Percentiles rank a stretch among this genome's conserved stretches.
Conservation (phyloP, 2,888 invertebrate species). For the Auanema freiburgensis region DNA sequence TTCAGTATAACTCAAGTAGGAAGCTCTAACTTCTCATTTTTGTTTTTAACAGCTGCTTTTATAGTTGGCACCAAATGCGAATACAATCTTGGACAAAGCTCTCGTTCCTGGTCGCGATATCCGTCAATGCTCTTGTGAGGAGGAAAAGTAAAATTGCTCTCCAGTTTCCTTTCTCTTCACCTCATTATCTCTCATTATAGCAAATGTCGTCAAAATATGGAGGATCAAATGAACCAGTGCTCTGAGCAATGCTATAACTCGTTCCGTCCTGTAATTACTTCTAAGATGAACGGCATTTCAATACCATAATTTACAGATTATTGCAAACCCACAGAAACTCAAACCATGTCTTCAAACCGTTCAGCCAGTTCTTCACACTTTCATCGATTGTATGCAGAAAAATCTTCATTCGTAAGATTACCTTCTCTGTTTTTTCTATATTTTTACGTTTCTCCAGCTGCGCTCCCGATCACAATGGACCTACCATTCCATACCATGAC, state of each 20-base stretch:
- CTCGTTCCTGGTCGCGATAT: conserved; percentile 6
- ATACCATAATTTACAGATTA: conserved; percentile 1
- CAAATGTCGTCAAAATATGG: conserved; percentile 6
- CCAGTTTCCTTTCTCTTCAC: neutral
- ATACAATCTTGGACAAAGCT: neutral
- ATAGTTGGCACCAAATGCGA: conserved; percentile 5
- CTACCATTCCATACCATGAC: conserved; percentile 8
- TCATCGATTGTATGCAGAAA: conserved; percentile 13
- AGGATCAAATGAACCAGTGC: conserved; percentile 13
- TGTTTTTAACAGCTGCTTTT: neutral
- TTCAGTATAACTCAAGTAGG: too few species aligned
- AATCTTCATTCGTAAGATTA: conserved; percentile 16
- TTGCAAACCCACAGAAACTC: conserved; percentile 4
- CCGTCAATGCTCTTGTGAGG: conserved; percentile 7
- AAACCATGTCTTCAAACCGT: conserved; percentile 8
- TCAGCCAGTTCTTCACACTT: conserved; percentile 7
- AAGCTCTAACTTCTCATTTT: too few species aligned
- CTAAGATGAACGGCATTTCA: too few species aligned
- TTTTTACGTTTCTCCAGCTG: conserved; percentile 3
- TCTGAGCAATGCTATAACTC: conserved; percentile 7
- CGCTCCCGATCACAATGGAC: conserved; percentile 4
- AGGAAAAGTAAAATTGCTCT: conserved; percentile 1
- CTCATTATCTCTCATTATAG: conserved; percentile 1
- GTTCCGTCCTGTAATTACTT: neutral
- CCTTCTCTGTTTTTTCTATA: neutral